Percentiles rank a stretch among this genome's conserved stretches.
These are phyloP conservation scores for Agraylea sexmaculata DNA, from an alignment of 1,140 invertebrate genomes.

Conservation along the genomic window DNA sequence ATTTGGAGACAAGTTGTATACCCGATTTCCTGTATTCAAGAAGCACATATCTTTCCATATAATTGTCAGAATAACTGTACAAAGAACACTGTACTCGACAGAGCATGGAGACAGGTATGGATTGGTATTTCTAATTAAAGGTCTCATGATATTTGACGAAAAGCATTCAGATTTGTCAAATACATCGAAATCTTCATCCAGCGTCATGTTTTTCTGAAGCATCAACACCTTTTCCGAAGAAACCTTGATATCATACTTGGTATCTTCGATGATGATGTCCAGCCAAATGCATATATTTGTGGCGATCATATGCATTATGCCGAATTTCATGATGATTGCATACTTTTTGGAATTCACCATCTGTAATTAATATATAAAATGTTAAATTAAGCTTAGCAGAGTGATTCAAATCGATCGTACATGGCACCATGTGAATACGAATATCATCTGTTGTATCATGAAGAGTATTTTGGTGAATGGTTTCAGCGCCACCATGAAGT, in stretches of 20 bases:
- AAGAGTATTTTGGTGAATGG: slow-evolving; percentile 47
- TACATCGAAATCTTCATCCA: too few relatives aligned
- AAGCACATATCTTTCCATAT: slow-evolving; percentile 52
- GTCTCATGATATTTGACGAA: slow-evolving; percentile 45
- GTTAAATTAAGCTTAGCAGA: background rate
- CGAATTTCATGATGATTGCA: too few relatives aligned
- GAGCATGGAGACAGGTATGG: slow-evolving; percentile 60
- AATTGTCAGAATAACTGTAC: slow-evolving; percentile 50
- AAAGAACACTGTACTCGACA: slow-evolving; percentile 63
- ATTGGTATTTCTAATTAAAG: slow-evolving; percentile 48
- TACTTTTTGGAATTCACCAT: background rate
- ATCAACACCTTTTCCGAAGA: slow-evolving; percentile 44
- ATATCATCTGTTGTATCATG: slow-evolving; percentile 52
- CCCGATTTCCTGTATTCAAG: slow-evolving; percentile 29
- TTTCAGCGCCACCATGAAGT: slow-evolving; percentile 43
- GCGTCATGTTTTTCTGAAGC: too few relatives aligned
- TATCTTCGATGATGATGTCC: slow-evolving; percentile 65
- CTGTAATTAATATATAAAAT: background rate
- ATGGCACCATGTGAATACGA: slow-evolving; percentile 39
- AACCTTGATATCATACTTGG: slow-evolving; percentile 25
- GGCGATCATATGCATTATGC: slow-evolving; percentile 71
- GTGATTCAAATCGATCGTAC: background rate
- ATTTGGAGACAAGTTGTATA: background rate
- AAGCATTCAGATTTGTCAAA: slow-evolving; percentile 25
- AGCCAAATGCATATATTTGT: slow-evolving; percentile 73